Evolutionary conservation across 2,797 vertebrate genomes (phyloP), one percentile per base, ranked within the genome.

Genomic region (Esox masquinongy): DNA sequence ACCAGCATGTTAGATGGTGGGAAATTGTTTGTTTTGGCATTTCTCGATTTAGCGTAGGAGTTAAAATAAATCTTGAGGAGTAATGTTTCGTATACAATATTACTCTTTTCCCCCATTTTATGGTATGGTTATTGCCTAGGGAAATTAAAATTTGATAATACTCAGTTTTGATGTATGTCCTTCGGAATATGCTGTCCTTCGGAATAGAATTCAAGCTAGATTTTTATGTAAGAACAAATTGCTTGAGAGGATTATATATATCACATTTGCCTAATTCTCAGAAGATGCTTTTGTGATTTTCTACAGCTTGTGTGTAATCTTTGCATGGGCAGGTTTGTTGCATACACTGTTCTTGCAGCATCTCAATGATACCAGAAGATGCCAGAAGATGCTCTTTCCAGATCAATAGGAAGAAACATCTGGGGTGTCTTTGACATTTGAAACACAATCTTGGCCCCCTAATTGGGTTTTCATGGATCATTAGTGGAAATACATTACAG

Each of bases 291-390:
- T 80, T 82, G 56, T 85, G 83, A 72, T 82, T 80, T 77, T 70
- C 76, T 84, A 67, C 73, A 83, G 85, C 86, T 89, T 88, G 17
- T 81, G 74, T 53, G 31, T 88, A 89, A 90, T 89, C 85, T 83
- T 75, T 81, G 68, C 83, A 80, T 72, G 80, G 79, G 80, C 82
- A 77, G 76, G 68, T 82, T 67, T 82, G 39, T 72, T 59, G 49
- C 63, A 56, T n/a, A 39, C 31, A 59, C 70, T 56, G 74, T n/a
- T 86, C 68, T 83, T 61, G 61, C 36, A 69, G 16, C 16, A 15
- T 73, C 63, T 12, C 14, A 66, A 15, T 53, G 31, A 53, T 68
- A 77, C 51, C 68, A 67, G 66, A 67, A 77, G 73, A 1, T 70
- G 53, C 31, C 14, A 16, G 68, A 68, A 80, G 70, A 56, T 39